Conservation (phyloP, 2,113 vertebrate genomes). For the Pollimyrus isidori region DNA sequence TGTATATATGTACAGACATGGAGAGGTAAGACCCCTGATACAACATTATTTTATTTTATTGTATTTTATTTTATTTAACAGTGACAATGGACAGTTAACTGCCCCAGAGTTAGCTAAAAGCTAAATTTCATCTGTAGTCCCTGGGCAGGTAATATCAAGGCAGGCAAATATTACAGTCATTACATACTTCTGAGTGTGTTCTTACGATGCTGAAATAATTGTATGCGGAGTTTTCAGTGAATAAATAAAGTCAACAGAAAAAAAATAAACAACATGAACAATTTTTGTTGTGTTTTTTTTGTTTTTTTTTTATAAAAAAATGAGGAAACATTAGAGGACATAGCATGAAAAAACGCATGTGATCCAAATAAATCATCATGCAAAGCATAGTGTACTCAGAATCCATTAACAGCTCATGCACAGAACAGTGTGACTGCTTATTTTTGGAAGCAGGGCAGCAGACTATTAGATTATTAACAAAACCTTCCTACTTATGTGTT, state of each 20-base stretch:
- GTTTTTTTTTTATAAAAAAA: neutral
- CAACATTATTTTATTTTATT: neutral
- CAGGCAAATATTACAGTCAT: neutral
- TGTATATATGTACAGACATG: neutral
- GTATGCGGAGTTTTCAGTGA: neutral
- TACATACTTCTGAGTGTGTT: neutral
- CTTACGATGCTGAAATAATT: neutral
- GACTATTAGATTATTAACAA: slow-evolving; percentile 5
- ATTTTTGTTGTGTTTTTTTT: neutral
- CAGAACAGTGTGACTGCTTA: neutral
- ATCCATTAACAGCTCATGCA: neutral
- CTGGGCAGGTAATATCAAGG: neutral
- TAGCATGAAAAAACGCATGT: neutral
- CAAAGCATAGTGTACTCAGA: neutral
- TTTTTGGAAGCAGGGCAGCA: neutral
- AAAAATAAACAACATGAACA: neutral
- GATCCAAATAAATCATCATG: neutral
- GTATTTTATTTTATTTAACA: neutral
- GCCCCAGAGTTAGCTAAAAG: neutral
- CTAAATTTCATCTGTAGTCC: neutral
- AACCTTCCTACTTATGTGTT: neutral
- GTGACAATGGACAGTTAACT: neutral
- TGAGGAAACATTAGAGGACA: neutral
- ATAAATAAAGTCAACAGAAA: neutral
- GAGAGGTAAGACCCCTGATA: neutral